These are phyloP conservation scores for Buceros bicornis DNA, from an alignment of 2,797 vertebrate species.

Conservation along the genomic window DNA sequence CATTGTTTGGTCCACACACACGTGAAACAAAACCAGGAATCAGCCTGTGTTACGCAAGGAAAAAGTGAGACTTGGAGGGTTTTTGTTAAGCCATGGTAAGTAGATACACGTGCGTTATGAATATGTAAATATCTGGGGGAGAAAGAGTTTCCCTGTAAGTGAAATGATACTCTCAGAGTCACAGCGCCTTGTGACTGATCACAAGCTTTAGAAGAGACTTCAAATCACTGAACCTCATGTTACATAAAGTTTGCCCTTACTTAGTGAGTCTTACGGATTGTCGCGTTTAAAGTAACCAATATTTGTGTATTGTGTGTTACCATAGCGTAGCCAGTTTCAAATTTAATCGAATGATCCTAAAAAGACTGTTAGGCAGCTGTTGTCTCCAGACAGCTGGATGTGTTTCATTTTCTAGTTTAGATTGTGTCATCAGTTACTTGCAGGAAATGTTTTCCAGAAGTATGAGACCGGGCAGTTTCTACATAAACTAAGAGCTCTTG, in stretches of 20 bases:
- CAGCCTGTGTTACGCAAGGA: not conserved
- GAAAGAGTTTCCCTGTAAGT: constrained; percentile 30
- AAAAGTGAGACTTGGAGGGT: not conserved
- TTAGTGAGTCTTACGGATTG: not conserved
- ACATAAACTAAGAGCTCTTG: not conserved
- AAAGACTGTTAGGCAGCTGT: not conserved
- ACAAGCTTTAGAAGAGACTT: constrained; percentile 60
- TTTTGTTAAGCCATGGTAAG: not conserved
- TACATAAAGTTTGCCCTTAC: constrained; percentile 3
- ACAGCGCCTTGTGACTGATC: constrained; percentile 73
- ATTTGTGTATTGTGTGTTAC: not conserved
- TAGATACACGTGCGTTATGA: not conserved
- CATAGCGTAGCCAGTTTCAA: not conserved
- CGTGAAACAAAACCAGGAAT: not conserved
- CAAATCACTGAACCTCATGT: constrained; percentile 34
- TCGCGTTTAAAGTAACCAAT: not conserved
- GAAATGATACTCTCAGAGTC: constrained; percentile 43
- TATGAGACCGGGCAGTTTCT: not conserved
- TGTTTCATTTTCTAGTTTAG: not conserved
- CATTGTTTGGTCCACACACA: not conserved
- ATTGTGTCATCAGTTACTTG: constrained; percentile 12
- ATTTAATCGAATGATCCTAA: not conserved
- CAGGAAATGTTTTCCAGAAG: not conserved
- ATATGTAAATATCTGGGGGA: not conserved
- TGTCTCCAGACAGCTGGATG: not conserved